Evolutionary conservation across 2,113 vertebrate species (phyloP), one percentile per base, ranked within the genome.

Genomic region (Terrapene triunguis): DNA sequence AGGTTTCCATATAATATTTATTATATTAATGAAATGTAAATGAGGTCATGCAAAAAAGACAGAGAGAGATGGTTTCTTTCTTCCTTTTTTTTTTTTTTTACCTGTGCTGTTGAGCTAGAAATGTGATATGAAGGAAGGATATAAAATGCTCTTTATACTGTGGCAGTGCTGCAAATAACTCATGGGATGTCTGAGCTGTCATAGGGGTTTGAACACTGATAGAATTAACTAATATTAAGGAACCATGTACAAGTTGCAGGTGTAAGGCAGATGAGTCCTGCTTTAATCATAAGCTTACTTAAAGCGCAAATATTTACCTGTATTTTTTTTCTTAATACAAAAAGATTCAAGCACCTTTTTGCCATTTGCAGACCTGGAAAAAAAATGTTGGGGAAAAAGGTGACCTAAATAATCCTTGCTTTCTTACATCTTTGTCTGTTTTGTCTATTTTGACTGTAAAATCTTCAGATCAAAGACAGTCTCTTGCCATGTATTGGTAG

Each of bases 1-100:
- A 92, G 72, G 85, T 96, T 85, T 25, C 89, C 44, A 48, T 89
- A 84, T 42, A 74, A 89, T 96, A 89, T 93, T 97, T 97, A 97
- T 97, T 97, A 83, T 94, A 96, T 94, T 89, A 94, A 96, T 96
- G 74, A 35, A 24, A 97, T 96, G 91, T 87, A 97, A 96, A 98
- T 96, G 87, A 89, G 53, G 92, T 93, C 92, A 94, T 95, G 78
- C 76, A 54, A 96, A 96, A 95, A 80, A 84, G 94, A 91, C 94
- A 82, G 16, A 91, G 83, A 90, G 96, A 98, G 96, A 97, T 98
- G 96, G 86, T 21, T 94, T 86, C 50, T 96, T 96, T 92, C 91
- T 10, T 94, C 85, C 94, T 92, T 87, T 94, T 92, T 92, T 92
- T 10, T n/a, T n/a, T 94, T 92, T 85, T 94, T 92, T 87, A 94